A percentile compares a stretch with the other conserved stretches of the same genome.
Conservation (phyloP, 2,113 vertebrate species). For the Catharus minimus region DNA sequence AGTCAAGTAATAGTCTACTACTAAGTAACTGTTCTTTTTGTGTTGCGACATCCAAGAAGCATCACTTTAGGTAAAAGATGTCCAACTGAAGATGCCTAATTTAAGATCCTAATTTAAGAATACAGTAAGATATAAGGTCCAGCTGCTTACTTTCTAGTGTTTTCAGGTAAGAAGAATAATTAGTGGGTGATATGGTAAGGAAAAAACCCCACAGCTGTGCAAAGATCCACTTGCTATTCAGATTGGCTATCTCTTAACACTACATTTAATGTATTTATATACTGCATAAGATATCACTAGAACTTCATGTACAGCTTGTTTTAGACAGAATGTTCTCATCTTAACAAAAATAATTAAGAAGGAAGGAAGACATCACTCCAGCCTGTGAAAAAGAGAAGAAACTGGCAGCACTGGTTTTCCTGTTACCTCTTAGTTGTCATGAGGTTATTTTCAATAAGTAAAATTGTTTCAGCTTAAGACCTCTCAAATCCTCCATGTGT, state of each 20-base stretch:
- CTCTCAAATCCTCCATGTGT: background rate
- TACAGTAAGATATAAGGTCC: background rate
- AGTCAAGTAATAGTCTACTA: background rate
- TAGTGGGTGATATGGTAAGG: background rate
- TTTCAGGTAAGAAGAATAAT: background rate
- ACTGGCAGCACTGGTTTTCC: background rate
- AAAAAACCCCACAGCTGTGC: background rate
- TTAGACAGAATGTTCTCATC: background rate
- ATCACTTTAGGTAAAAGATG: background rate
- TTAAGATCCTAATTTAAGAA: background rate
- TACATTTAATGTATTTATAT: background rate
- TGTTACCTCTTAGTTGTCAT: background rate
- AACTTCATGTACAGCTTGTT: background rate
- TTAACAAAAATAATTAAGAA: background rate
- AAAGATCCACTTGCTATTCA: background rate
- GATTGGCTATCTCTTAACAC: background rate
- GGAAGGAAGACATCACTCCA: background rate
- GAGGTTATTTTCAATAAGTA: background rate
- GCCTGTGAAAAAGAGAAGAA: background rate
- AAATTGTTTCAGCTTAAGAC: background rate
- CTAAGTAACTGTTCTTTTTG: background rate
- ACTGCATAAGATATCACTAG: background rate
- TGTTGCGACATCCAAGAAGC: background rate
- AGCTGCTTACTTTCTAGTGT: background rate
- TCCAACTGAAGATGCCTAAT: background rate